phyloP scores from a whole-genome alignment of 2,888 invertebrate species.

The Temnothorax rugatulus region DNA sequence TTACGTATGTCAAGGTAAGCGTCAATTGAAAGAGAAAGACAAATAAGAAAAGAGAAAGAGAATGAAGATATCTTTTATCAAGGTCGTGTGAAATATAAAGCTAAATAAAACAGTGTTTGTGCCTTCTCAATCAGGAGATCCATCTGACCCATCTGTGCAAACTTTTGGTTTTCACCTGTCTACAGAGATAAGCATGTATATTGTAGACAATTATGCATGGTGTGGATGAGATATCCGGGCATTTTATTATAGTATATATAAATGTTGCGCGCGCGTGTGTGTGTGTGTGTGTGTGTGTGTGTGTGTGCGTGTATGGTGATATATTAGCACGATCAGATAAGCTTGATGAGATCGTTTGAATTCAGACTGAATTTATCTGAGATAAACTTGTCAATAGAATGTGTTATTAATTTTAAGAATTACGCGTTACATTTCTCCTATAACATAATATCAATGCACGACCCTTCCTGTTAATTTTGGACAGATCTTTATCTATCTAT shows the following conservation, averaged over 20 bases:
- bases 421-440: neutral
- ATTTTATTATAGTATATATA: neutral
- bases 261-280: neutral
- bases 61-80: neutral
- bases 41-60: neutral
- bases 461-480: neutral
- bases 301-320: neutral
- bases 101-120: neutral
- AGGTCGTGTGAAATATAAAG: neutral
- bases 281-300: too few species aligned
- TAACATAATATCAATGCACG: neutral
- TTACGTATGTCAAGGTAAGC: neutral
- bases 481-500: neutral
- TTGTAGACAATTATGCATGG: neutral
- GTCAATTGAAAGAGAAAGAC: neutral
- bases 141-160: neutral
- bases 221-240: neutral
- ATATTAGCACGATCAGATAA: neutral
- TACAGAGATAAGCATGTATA: neutral
- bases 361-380: neutral
- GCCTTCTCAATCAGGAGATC: neutral
- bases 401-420: conserved; percentile 1
- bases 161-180: neutral
- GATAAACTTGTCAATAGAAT: neutral
- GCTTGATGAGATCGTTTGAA: neutral